Evolutionary conservation across 2,888 invertebrate genomes (phyloP).

Genomic region (Diarsia dahlii): DNA sequence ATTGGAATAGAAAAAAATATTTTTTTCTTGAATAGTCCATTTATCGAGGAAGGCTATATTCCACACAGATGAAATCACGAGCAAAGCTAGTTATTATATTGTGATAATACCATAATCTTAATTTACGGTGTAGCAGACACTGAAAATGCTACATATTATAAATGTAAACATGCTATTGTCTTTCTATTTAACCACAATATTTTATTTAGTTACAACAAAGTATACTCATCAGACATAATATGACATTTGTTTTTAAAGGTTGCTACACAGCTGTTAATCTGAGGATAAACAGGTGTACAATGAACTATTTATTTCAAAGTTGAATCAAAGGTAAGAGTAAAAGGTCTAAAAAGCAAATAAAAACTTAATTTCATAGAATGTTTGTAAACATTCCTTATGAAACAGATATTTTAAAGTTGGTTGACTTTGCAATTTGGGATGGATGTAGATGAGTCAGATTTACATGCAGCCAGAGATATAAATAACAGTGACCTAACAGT

Average conservation of each 20-base stretch:
- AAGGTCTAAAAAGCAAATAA: no score
- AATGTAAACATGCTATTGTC: background rate
- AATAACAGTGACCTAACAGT: background rate
- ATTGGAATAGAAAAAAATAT: no score
- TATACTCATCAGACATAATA: background rate
- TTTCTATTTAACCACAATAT: background rate
- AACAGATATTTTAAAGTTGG: background rate
- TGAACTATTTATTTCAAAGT: background rate
- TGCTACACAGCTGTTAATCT: background rate
- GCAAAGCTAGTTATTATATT: background rate
- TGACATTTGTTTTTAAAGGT: constrained; percentile 24
- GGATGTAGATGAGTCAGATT: background rate
- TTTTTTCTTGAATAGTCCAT: no score
- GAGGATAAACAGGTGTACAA: constrained; percentile 21
- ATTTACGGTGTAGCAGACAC: background rate
- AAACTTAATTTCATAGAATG: background rate
- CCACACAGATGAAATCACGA: no score
- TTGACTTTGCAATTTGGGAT: background rate
- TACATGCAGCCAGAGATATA: background rate
- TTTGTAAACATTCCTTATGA: background rate
- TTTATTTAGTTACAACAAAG: background rate
- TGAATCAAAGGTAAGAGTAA: background rate
- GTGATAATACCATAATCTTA: background rate
- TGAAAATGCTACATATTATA: background rate
- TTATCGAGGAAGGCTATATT: no score